Percentiles rank a stretch among this genome's conserved stretches.
phyloP scores from a whole-genome alignment of 1,140 invertebrate genomes.

The Anadara kagoshimensis region DNA sequence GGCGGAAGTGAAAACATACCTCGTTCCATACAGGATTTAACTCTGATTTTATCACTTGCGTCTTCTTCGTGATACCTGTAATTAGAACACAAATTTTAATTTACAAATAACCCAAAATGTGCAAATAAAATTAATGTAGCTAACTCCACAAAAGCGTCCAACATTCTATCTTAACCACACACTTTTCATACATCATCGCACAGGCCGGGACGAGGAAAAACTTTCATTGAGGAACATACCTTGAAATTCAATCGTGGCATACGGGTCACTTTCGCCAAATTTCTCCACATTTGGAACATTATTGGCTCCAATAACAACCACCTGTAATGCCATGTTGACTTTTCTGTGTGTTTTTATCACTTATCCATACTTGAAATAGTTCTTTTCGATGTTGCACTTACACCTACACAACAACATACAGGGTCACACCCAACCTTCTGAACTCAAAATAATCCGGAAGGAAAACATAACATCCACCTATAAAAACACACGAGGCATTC shows the following conservation, averaged over 20 bases:
- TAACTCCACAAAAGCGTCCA: too few relatives aligned
- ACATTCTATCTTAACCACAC: not conserved
- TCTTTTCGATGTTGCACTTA: not conserved
- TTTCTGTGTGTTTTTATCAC: slow-evolving; percentile 17
- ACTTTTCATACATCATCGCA: not conserved
- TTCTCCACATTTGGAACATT: slow-evolving; percentile 71
- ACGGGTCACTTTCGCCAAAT: slow-evolving; percentile 71
- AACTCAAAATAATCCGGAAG: too few relatives aligned
- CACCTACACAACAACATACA: not conserved
- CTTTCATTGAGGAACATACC: slow-evolving; percentile 52
- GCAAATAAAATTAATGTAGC: too few relatives aligned
- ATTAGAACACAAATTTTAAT: slow-evolving; percentile 24
- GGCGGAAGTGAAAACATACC: slow-evolving; percentile 46
- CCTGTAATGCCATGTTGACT: slow-evolving; percentile 57
- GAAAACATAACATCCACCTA: too few relatives aligned
- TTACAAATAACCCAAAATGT: not conserved
- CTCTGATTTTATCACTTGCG: slow-evolving; percentile 62
- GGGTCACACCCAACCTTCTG: too few relatives aligned
- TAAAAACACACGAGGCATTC: too few relatives aligned
- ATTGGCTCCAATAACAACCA: slow-evolving; percentile 61
- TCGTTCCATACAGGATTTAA: slow-evolving; percentile 70
- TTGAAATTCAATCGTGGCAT: slow-evolving; percentile 65
- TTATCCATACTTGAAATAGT: slow-evolving; percentile 2
- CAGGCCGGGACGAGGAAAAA: not conserved
- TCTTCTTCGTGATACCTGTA: slow-evolving; percentile 70